A percentile compares a stretch with the other conserved stretches of the same genome.
Conservation (phyloP, 2,888 invertebrate species). For the Drosophila subsilvestris region DNA sequence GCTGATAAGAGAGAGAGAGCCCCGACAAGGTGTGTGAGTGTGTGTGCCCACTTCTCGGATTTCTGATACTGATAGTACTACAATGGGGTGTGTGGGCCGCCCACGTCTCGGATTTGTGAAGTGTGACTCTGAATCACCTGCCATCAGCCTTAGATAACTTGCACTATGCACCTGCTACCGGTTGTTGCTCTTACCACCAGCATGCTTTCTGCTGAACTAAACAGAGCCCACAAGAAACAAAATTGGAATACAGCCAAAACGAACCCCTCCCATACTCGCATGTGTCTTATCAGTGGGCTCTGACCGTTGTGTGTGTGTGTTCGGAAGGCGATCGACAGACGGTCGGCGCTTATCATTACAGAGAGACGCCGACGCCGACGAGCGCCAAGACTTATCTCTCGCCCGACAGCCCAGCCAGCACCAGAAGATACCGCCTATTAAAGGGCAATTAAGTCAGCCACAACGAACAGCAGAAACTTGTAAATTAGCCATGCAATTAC, state of each 20-base stretch:
- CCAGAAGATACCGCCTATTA: conserved; percentile 27
- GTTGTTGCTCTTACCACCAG: conserved; percentile 41
- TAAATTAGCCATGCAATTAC: conserved; percentile 42
- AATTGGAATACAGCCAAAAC: conserved; percentile 12
- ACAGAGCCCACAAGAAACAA: conserved; percentile 1
- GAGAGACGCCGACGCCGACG: conserved; percentile 2
- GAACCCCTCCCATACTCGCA: conserved; percentile 4
- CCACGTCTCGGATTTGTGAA: not conserved
- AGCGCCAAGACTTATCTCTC: conserved; percentile 10
- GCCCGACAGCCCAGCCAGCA: conserved; percentile 3
- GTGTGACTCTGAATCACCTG: conserved; percentile 31
- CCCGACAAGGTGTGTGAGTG: not conserved
- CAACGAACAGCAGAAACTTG: conserved; percentile 26
- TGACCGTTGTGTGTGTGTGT: not conserved
- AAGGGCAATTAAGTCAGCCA: conserved; percentile 21
- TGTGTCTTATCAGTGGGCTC: conserved; percentile 18
- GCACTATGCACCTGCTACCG: not conserved
- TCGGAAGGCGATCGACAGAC: conserved; percentile 15
- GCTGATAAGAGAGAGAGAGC: conserved; percentile 28
- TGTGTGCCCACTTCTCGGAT: not conserved
- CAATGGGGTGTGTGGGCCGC: too few relatives aligned
- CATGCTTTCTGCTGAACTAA: conserved; percentile 41
- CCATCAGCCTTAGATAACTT: conserved; percentile 4
- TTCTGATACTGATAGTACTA: too few relatives aligned
- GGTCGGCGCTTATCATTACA: conserved; percentile 26